phyloP scores from a whole-genome alignment of 2,113 vertebrate genomes.

The Phasianus colchicus region DNA sequence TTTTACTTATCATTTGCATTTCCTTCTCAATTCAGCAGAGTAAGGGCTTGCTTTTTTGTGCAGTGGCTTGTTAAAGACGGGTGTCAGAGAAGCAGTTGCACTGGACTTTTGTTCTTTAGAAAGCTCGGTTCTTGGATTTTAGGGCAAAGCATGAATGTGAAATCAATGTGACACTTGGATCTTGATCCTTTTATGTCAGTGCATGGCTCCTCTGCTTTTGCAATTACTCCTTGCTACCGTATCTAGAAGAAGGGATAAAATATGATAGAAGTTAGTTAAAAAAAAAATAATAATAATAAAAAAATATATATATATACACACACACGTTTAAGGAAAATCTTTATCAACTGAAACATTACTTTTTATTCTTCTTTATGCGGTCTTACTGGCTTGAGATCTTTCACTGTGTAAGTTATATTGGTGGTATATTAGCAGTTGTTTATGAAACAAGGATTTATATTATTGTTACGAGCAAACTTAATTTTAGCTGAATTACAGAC shows the following conservation, averaged over 20 bases:
- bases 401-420: not conserved
- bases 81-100: not conserved
- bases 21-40: not conserved
- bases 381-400: not conserved
- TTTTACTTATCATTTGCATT: not conserved
- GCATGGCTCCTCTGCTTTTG: not conserved
- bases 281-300: not conserved
- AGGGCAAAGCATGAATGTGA: not conserved
- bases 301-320: too few relatives aligned
- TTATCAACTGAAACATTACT: not conserved
- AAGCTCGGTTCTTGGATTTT: not conserved
- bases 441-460: not conserved
- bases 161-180: not conserved
- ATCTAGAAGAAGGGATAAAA: not conserved
- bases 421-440: not conserved
- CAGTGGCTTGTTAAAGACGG: accelerated
- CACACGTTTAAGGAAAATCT: not conserved
- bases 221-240: not conserved
- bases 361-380: not conserved
- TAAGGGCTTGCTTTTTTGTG: not conserved
- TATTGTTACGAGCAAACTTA: not conserved
- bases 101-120: accelerated
- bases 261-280: not conserved
- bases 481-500: not conserved
- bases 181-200: not conserved